Base-by-base conservation (phyloP, 2,797 vertebrate genomes). In the Serranus cabrilla region DNA sequence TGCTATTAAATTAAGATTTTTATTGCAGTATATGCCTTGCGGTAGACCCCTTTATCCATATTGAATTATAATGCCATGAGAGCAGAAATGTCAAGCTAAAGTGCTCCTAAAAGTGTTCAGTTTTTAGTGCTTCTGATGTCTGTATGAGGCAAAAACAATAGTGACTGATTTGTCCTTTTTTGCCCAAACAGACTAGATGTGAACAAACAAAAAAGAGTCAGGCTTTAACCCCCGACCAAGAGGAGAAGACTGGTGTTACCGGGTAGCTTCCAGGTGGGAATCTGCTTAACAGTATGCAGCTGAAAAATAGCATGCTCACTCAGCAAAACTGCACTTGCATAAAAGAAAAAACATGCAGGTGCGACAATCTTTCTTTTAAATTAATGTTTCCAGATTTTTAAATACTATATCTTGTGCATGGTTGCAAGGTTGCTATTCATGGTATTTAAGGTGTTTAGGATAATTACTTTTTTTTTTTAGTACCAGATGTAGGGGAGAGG, bases 261-360 rank as follows among this genome's bases (percentile, higher is more conserved):
- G n/a, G 20, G 42, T 21, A 40, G 54, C 49, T 55, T 79, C 59
- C 78, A 80, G 74, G 70, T 82, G 75, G 11, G 10, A 43, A 59
- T 34, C 9, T 83, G 37, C 71, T 74, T 64, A 76, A 39, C 58
- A 31, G 42, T 23, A 18, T 20, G 23, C 43, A 45, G 39, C 27
- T 58, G 60, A 64, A 49, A 74, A 77, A 85, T 49, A 65, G 54
- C 69, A 42, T 14, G 72, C 79, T 52, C 18, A 9, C 67, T 87
- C 89, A 86, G 81, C 85, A 76, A 51, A 76, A 74, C 11, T 45
- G 23, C 39, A 4, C 11, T 17, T 34, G 45, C 64, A 57, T 10
- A 52, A 6, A 11, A 66, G 14, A 61, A 56, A 61, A 23, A 34
- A 42, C 40, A 55, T 0, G 21, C 80, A 90, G 81, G 52, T 83